Conservation (phyloP, 2,113 vertebrate genomes). For the Salminus brasiliensis region DNA sequence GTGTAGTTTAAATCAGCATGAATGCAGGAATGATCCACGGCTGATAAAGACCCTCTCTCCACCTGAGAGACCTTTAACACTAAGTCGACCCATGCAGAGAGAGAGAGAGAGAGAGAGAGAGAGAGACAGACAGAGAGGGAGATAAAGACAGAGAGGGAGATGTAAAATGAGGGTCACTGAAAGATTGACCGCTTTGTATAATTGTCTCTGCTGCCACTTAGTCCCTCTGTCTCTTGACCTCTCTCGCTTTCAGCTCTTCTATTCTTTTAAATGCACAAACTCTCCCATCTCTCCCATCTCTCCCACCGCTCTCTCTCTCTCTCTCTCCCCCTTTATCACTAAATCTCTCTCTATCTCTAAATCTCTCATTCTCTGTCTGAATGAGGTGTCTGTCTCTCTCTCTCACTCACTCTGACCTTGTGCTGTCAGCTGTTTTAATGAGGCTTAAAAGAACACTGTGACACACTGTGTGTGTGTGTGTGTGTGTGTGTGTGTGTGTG, state of each 20-base stretch:
- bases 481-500: constrained; percentile 40
- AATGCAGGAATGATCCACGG: background rate
- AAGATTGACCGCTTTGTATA: background rate
- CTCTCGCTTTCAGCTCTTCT: background rate
- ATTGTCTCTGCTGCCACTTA: background rate
- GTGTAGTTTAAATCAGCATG: too few species aligned
- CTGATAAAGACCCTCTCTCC: constrained; percentile 13
- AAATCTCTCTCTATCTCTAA: background rate
- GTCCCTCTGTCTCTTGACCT: constrained; percentile 11
- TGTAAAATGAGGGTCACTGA: background rate
- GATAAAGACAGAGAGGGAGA: background rate
- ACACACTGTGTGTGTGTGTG: constrained; percentile 43
- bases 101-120: background rate
- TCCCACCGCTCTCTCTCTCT: constrained; percentile 54
- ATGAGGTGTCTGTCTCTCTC: constrained; percentile 2
- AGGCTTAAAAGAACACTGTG: constrained; percentile 30
- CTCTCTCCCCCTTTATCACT: background rate
- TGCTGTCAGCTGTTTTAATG: constrained; percentile 55
- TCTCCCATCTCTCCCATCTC: background rate
- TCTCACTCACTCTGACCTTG: constrained; percentile 57
- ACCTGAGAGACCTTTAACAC: background rate
- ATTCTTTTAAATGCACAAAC: background rate
- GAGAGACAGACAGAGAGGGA: background rate
- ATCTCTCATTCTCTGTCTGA: constrained; percentile 18
- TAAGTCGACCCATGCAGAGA: background rate